phyloP scores from a whole-genome alignment of 2,113 vertebrate species.

The Sus scrofa region T2T-Sscrofa CM000819.6:43520501-43521000 shows the following conservation, averaged over 20 bases:
- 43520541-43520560: not conserved
- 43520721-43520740: not conserved
- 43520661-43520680: too few relatives aligned
- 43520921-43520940: not conserved
- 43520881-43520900: not conserved
- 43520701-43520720: not conserved
- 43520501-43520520: not conserved
- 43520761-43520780: not conserved
- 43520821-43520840: rapidly evolving
- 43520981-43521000: not conserved
- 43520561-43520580: not conserved
- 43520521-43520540: not conserved
- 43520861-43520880: not conserved
- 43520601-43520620: rapidly evolving
- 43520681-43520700: not conserved
- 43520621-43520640: too few relatives aligned
- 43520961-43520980: not conserved
- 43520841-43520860: too few relatives aligned
- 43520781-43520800: not conserved
- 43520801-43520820: not conserved
- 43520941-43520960: not conserved
- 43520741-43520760: not conserved
- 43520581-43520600: not conserved
- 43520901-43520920: not conserved
- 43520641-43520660: not conserved